phyloP scores from a whole-genome alignment of 2,113 vertebrate species.

The Albula goreensis region DNA sequence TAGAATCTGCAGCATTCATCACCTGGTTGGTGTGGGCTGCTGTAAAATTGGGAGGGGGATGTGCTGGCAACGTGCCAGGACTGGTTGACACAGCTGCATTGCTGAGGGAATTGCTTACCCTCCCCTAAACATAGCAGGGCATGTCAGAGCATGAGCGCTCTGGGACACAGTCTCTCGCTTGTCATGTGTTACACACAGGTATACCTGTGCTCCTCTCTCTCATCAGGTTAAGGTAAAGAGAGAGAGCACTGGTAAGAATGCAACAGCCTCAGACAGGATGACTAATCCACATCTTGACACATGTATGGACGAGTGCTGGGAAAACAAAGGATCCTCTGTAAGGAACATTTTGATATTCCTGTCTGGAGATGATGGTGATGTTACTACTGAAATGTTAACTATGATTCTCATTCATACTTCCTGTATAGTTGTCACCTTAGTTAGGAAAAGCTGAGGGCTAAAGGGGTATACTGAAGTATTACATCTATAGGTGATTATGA shows the following conservation, averaged over 20 bases:
- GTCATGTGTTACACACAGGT: neutral
- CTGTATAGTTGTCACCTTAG: too few relatives aligned
- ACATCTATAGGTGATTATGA: too few relatives aligned
- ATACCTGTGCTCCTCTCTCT: neutral
- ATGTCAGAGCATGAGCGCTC: neutral
- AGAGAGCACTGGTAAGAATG: neutral
- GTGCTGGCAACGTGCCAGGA: neutral
- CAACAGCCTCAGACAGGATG: neutral
- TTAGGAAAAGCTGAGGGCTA: too few relatives aligned
- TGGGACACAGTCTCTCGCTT: neutral
- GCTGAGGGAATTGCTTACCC: neutral
- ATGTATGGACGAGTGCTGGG: neutral
- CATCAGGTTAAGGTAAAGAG: neutral
- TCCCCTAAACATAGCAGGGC: neutral
- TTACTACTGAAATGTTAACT: neutral
- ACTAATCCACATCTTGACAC: neutral
- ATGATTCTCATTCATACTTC: neutral
- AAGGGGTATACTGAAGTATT: too few relatives aligned
- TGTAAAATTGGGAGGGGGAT: neutral
- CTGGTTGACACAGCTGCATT: neutral
- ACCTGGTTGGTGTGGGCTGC: neutral
- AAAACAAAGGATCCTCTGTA: neutral
- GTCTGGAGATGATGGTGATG: neutral
- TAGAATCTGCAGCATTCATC: neutral
- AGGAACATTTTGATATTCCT: neutral